Base-by-base conservation (phyloP, 2,888 invertebrate species). In the Ethmia dodecea region DNA sequence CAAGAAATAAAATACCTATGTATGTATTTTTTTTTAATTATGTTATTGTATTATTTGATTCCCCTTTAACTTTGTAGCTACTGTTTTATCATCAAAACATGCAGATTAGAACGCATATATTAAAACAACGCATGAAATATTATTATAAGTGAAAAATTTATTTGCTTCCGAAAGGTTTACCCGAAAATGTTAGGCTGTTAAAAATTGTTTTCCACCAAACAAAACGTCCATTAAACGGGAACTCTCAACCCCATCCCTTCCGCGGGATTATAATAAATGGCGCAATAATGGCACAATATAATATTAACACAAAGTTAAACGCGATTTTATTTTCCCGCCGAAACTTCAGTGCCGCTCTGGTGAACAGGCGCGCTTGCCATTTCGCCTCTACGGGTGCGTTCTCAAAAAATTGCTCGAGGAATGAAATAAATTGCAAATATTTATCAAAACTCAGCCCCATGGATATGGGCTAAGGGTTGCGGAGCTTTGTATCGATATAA, bases 251-350 rank as follows among this genome's bases (percentile, higher is more conserved):
- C 80, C 78, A 76, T 74, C 83, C 78, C 80, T 78, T 76, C 76
- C 73, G 67, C 61, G 58, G 75, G 74, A 79, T 81, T 74, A 79
- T 84, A 83, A 84, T 83, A 86, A 84, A 86, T 81, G 83, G 71
- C 69, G 78, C 70, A 81, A 86, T 86, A 83, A 86, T 84, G 79
- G 76, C 79, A 80, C 83, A 80, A 81, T 84, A 86, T 84, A 80
- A 84, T 83, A 86, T 81, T 83, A 84, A 81, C 83, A 79, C 78
- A 83, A 86, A 86, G 86, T 86, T 83, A 84, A 84, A 80, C 77
- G 77, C 68, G 72, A 79, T 83, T 84, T 84, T 83, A 80, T 80
- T 81, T 84, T 77, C 64, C 72, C 71, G 64, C 66, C 66, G 43
- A 72, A 81, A 80, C 70, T 81, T 74, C 65, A 66, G 73, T 60